Conservation (phyloP, 2,888 invertebrate genomes). For the Portevinia maculata region DNA sequence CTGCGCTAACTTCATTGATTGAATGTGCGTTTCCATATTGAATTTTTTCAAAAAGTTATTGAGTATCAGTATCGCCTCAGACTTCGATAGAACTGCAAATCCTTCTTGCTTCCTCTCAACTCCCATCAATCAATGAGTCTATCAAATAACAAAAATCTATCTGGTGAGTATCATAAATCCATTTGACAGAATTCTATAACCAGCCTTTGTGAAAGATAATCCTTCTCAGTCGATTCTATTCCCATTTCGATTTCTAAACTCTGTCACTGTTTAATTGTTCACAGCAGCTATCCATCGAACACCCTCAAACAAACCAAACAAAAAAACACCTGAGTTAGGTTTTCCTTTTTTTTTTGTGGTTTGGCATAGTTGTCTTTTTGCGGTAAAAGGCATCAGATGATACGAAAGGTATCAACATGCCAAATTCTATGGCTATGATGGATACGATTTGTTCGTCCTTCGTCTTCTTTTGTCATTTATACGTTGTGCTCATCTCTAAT, state of each 20-base stretch:
- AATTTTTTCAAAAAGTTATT: no score
- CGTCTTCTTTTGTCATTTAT: slow-evolving; percentile 64
- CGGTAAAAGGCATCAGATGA: slow-evolving; percentile 15
- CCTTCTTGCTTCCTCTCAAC: no score
- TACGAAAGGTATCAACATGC: slow-evolving; percentile 32
- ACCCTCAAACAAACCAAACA: slow-evolving; percentile 10
- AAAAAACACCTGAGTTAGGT: slow-evolving; percentile 10
- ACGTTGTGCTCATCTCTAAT: slow-evolving; percentile 28
- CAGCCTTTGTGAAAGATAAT: slow-evolving; percentile 12
- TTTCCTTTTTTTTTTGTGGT: neutral
- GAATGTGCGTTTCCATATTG: no score
- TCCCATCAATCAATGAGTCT: neutral
- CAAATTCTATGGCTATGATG: slow-evolving; percentile 53
- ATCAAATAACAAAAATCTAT: neutral
- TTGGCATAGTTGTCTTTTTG: neutral
- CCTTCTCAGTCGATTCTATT: slow-evolving; percentile 44
- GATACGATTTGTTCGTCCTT: slow-evolving; percentile 61
- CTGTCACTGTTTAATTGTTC: slow-evolving; percentile 49
- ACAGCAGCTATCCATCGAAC: slow-evolving; percentile 21
- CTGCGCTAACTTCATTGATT: no score
- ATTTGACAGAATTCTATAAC: neutral
- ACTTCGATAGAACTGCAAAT: no score
- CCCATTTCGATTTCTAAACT: slow-evolving; percentile 37
- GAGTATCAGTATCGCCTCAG: no score
- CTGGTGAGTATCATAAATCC: neutral